phyloP scores from a whole-genome alignment of 30 jellyfish, hydroid and myxozoan species.

The Aurelia aurita complex sp. Pacific region DNA sequence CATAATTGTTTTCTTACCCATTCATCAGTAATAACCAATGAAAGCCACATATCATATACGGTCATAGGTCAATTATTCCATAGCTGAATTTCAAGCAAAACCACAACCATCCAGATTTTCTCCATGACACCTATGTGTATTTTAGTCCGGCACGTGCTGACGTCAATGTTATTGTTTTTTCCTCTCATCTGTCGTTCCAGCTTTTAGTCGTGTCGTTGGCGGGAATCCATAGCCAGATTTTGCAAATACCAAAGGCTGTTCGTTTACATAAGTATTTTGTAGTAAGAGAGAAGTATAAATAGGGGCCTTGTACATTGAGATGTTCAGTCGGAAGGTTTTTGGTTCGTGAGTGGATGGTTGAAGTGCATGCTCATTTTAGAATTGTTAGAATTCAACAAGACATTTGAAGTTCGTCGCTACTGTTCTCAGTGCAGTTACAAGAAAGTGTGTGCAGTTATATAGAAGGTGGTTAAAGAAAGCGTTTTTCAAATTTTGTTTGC shows the following conservation, averaged over 20 bases:
- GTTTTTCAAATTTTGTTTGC: too few species aligned
- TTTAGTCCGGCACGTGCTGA: constrained; percentile 15
- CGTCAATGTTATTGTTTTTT: constrained; percentile 3
- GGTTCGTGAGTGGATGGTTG: too few species aligned
- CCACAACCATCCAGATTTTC: not conserved
- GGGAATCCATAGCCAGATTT: constrained; percentile 3
- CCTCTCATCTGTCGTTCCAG: constrained; percentile 7
- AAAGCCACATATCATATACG: too few species aligned
- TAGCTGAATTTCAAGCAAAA: too few species aligned
- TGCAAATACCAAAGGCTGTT: not conserved
- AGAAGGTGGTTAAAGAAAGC: too few species aligned
- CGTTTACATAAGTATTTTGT: constrained; percentile 1
- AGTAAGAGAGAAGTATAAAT: not conserved
- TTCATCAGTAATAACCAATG: not conserved
- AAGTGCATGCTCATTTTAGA: too few species aligned
- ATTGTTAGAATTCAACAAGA: too few species aligned
- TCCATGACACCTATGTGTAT: not conserved
- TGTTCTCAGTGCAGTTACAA: too few species aligned
- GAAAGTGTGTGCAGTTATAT: too few species aligned
- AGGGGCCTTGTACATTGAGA: not conserved
- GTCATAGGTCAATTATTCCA: too few species aligned
- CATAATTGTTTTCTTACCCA: not conserved
- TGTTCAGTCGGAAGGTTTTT: too few species aligned
- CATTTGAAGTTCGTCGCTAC: too few species aligned
- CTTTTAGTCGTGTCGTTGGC: constrained; percentile 5